phyloP scores from a whole-genome alignment of 2,797 vertebrate genomes.

The Rachycentron canadum region DNA sequence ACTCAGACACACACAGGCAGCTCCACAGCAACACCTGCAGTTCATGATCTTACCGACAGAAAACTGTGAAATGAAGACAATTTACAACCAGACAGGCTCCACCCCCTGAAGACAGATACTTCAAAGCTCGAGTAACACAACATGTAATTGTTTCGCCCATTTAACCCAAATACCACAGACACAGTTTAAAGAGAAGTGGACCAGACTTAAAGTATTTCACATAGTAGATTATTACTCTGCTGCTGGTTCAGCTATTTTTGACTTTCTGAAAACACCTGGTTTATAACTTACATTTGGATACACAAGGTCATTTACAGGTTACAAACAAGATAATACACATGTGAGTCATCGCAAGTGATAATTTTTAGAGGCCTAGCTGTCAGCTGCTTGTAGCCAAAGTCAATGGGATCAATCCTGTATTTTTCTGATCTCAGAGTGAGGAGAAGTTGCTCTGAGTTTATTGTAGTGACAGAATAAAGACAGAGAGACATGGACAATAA shows the following conservation, averaged over 20 bases:
- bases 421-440: no score
- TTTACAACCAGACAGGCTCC: conserved; percentile 29
- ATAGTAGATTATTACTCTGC: background rate
- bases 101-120: conserved; percentile 13
- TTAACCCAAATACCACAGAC: conserved; percentile 39
- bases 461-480: no score
- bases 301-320: background rate
- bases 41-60: background rate
- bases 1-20: background rate
- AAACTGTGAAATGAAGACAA: conserved; percentile 26
- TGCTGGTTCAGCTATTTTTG: background rate
- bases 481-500: no score
- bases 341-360: background rate
- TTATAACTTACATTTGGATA: background rate
- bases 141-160: conserved; percentile 22
- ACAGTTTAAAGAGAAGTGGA: background rate
- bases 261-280: conserved; percentile 13
- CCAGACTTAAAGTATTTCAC: background rate
- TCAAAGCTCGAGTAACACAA: conserved; percentile 19
- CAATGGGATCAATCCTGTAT: no score
- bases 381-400: no score
- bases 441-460: no score
- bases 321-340: background rate
- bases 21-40: conserved; percentile 42
- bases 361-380: no score